These are phyloP conservation scores for Acarapis woodi DNA, from an alignment of 1,140 invertebrate genomes.

Conservation along the genomic window DNA sequence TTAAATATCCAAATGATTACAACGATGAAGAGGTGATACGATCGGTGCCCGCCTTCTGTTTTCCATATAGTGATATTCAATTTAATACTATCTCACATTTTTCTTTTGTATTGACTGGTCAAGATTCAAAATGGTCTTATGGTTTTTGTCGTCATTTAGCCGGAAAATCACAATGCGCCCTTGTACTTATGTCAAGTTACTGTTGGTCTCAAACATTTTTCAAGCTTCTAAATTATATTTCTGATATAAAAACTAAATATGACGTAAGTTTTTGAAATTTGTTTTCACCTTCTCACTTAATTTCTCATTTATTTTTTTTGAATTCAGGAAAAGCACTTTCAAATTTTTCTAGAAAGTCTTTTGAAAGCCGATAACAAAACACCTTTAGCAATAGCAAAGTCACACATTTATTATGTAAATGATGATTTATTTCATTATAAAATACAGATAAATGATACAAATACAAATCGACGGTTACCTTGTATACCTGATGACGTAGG, in stretches of 20 bases:
- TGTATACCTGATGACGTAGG: too few relatives aligned
- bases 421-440: too few relatives aligned
- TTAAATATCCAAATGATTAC: conserved; percentile 42
- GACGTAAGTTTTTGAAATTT: conserved; percentile 1
- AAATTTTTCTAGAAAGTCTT: neutral
- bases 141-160: conserved; percentile 77
- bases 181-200: conserved; percentile 24
- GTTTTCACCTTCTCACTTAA: neutral
- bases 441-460: too few relatives aligned
- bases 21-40: conserved; percentile 38
- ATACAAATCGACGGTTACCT: too few relatives aligned
- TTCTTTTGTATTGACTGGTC: conserved; percentile 71
- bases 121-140: conserved; percentile 81
- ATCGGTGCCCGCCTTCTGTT: conserved; percentile 50
- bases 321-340: neutral
- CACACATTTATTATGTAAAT: too few relatives aligned
- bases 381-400: too few relatives aligned
- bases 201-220: conserved; percentile 90
- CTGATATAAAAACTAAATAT: conserved; percentile 16
- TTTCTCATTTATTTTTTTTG: conserved; percentile 1
- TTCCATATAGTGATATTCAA: conserved; percentile 42
- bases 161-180: conserved; percentile 22
- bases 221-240: conserved; percentile 25
- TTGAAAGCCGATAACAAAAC: too few relatives aligned
- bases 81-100: conserved; percentile 46